phyloP scores from a whole-genome alignment of 1,140 invertebrate genomes.

The Drosophila miranda region DNA sequence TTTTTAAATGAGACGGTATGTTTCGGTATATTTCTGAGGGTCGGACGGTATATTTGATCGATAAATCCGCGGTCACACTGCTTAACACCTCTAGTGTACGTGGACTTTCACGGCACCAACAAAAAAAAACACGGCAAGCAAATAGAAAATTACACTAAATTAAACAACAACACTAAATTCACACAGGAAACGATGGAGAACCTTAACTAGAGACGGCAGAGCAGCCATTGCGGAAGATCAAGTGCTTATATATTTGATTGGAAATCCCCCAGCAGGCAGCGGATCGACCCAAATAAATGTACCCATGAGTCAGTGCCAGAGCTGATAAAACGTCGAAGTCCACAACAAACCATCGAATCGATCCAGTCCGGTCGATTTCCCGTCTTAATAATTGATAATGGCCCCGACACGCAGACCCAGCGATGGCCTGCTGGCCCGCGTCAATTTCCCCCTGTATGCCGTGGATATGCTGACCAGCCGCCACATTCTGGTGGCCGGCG shows the following conservation, averaged over 20 bases:
- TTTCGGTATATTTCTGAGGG: not conserved
- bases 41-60: not conserved
- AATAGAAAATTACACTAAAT: not conserved
- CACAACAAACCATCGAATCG: constrained; percentile 32
- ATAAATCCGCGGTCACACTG: not conserved
- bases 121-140: constrained; percentile 2
- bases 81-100: constrained; percentile 18
- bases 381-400: constrained; percentile 70
- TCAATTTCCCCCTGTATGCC: constrained; percentile 96
- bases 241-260: not conserved
- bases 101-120: constrained; percentile 25
- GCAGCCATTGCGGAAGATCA: not conserved
- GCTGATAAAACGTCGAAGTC: constrained; percentile 33
- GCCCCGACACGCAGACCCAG: constrained; percentile 78
- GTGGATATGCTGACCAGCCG: constrained; percentile 94
- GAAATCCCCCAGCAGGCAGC: not conserved
- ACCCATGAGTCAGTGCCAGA: constrained; percentile 5
- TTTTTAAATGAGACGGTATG: too few species aligned
- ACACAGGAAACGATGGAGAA: not conserved
- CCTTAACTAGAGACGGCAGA: not conserved
- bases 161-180: too few species aligned
- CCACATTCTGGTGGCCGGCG: constrained; percentile 96
- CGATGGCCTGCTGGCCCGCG: constrained; percentile 89
- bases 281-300: constrained; percentile 16
- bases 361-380: constrained; percentile 32